Base-by-base conservation (phyloP, 2,797 vertebrate species). In the Anguilla marmorata region DNA sequence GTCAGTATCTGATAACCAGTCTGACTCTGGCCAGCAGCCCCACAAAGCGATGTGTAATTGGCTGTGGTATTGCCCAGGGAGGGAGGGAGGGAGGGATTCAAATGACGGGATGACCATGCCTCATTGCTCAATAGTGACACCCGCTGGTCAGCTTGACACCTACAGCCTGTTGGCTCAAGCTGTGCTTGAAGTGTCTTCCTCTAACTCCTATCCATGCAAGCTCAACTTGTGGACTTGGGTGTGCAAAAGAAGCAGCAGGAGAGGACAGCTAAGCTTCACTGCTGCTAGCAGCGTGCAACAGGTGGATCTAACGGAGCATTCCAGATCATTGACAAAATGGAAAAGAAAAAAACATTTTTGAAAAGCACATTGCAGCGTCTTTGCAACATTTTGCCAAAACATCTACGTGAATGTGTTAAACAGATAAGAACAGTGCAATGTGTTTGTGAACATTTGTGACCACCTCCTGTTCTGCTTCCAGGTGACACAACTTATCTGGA, bases 401-500 rank as follows among this genome's bases (percentile, higher is more conserved):
- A 45, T 41, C 30, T 5, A n/a, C 12, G 12, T 58, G 52, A 54
- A 14, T 41, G 16, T 80, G 21, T 16, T 16, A 82, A 11, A 12
- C 48, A 9, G 66, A 37, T 79, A 7, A 79, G 33, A 79, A 74
- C 11, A 87, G 37, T 60, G 24, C n/a, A 48, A 37, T 80, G 63
- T n/a, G 74, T 69, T 33, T 14, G 58, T 72, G n/a, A 84, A 14
- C 19, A 8, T 2, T 5, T 14, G 14, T 54, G 27, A 21, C 48
- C 19, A 54, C 85, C 86, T 89, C 90, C 92, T 91, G 27, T 91
- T 76, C 89, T 45, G 33, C 16, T 94, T 92, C 3, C 94, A 98
- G 97, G 97, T 90, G 97, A 98, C 83, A 94, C 97, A 85, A 98
- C 97, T 0, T 97, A 97, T 91, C 93, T 97, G 5, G 97, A 98